Base-by-base conservation (phyloP, 1,140 invertebrate species). In the Polyergus mexicanus region DNA sequence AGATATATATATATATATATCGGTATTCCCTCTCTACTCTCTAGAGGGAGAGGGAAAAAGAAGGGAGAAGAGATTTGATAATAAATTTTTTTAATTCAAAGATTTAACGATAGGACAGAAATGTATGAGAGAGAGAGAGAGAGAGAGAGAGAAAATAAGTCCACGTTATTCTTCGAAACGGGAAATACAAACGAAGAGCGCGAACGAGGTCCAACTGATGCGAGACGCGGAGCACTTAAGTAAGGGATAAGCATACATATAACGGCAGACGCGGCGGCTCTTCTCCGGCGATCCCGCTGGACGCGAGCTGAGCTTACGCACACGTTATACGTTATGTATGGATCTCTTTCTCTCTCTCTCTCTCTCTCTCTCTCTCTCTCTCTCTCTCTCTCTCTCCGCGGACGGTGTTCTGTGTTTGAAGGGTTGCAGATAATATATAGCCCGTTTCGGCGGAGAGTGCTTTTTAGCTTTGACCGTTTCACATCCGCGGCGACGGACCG, bases 391-490 rank as follows among this genome's bases (percentile, higher is more conserved):
- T 32, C 32, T 32, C 78, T 72, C 69, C 68, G 78, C 68, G 78
- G 68, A 83, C 88, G 77, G 84, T 65, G 85, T 81, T 90, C 92
- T 94, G 93, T 93, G 91, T 93, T 94, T 94, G 93, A 94, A 94
- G 93, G 93, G 92, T 93, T 93, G 92, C 88, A 84, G 91, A 91
- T 94, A 93, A 94, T 91, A 93, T 94, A 94, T 94, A 92, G 92
- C 88, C 87, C 74, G 89, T 89, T 92, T 92, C 88, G 92, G 89
- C 88, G 84, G 91, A 93, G 91, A 89, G 87, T 72, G 88, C 88
- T 89, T 92, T 92, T 92, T 91, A 92, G 93, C 92, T 93, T 93
- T 94, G 92, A 94, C 91, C 93, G 92, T 94, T 94, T 94, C 90
- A 80, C 76, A 93, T 93, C 91, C 83, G 63, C 83, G 63, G 80